phyloP scores from a whole-genome alignment of 2,888 invertebrate genomes.

The Volucella inflata region DNA sequence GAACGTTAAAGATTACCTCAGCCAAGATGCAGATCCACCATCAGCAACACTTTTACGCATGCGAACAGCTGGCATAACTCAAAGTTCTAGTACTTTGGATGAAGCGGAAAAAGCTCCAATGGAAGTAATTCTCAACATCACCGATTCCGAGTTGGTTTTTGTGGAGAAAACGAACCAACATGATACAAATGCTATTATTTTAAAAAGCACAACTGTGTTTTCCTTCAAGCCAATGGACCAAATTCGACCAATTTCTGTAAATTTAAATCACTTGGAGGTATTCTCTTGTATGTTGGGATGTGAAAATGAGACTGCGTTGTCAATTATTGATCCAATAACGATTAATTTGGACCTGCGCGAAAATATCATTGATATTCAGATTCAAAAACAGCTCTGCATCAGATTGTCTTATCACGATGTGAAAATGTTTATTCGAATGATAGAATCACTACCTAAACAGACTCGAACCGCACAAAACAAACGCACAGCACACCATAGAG shows the following conservation, averaged over 20 bases:
- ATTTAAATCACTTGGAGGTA: slow-evolving; percentile 94
- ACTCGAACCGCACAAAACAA: slow-evolving; percentile 86
- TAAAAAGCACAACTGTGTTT: slow-evolving; percentile 95
- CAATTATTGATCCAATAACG: slow-evolving; percentile 96
- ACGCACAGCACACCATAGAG: slow-evolving; percentile 66
- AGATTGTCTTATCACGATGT: slow-evolving; percentile 97
- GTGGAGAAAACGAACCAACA: slow-evolving; percentile 94
- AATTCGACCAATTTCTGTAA: slow-evolving; percentile 92
- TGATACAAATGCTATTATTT: slow-evolving; percentile 97
- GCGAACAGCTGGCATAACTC: slow-evolving; percentile 44
- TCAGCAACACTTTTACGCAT: slow-evolving; percentile 70
- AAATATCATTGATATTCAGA: slow-evolving; percentile 85
- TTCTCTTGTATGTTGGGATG: slow-evolving; percentile 95
- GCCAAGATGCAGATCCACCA: slow-evolving; percentile 84
- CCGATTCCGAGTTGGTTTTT: slow-evolving; percentile 97
- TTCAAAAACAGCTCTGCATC: slow-evolving; percentile 89
- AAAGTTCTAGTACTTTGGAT: slow-evolving; percentile 59
- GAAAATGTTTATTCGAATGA: slow-evolving; percentile 94
- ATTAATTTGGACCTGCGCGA: slow-evolving; percentile 89
- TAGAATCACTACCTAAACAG: slow-evolving; percentile 94
- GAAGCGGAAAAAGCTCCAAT: slow-evolving; percentile 76
- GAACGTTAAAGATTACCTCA: slow-evolving; percentile 91
- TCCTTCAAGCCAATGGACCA: slow-evolving; percentile 89
- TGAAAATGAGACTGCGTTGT: slow-evolving; percentile 96
- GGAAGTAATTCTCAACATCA: slow-evolving; percentile 96